These are phyloP conservation scores for Beaufortia kweichowensis DNA, from an alignment of 2,113 vertebrate genomes.

Conservation along the genomic window DNA sequence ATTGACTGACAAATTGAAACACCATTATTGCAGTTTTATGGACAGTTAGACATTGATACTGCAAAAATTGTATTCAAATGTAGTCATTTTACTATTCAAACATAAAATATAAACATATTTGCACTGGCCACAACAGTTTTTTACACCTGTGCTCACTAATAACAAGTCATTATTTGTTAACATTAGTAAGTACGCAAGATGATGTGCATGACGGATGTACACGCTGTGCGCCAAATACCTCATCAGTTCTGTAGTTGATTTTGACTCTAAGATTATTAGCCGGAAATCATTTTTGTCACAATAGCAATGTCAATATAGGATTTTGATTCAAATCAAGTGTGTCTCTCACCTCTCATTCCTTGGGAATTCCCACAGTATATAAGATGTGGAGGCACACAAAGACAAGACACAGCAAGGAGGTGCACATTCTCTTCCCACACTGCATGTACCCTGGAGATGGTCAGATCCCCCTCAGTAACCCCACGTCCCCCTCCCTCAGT, in stretches of 20 bases:
- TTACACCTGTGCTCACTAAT: not conserved
- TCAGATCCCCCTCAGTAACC: slow-evolving; percentile 53
- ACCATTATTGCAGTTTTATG: too few relatives aligned
- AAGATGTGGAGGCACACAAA: slow-evolving; percentile 86
- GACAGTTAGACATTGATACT: too few relatives aligned
- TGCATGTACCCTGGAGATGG: slow-evolving; percentile 91
- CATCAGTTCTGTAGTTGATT: not conserved
- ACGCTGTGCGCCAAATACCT: not conserved
- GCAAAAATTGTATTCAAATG: too few relatives aligned
- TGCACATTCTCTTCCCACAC: slow-evolving; percentile 97
- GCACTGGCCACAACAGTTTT: not conserved
- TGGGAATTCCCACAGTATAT: slow-evolving; percentile 93
- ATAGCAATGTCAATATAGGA: not conserved
- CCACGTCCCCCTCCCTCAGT: slow-evolving; percentile 17
- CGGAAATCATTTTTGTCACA: not conserved
- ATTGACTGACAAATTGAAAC: too few relatives aligned
- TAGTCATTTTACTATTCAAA: too few relatives aligned
- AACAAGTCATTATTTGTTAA: not conserved
- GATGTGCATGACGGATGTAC: not conserved
- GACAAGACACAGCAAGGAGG: slow-evolving; percentile 85
- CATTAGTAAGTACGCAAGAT: not conserved
- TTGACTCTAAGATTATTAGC: not conserved
- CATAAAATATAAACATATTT: too few relatives aligned
- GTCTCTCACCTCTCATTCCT: slow-evolving; percentile 67
- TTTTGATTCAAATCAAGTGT: slow-evolving; percentile 43